Evolutionary conservation across 2,888 invertebrate genomes (phyloP).

Genomic region (Mamestra brassicae): DNA sequence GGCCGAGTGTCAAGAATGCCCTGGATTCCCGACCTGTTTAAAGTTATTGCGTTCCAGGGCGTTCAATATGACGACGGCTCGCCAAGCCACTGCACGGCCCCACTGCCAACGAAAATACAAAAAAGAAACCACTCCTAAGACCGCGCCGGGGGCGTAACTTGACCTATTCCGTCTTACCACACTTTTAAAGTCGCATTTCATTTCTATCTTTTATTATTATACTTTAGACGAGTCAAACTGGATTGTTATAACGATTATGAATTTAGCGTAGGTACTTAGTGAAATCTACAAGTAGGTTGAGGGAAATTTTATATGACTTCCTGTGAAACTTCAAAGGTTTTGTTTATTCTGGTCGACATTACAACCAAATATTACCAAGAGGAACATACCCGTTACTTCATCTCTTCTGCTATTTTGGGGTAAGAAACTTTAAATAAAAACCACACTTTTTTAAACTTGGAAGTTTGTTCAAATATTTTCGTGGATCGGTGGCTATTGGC

Average conservation of each 20-base stretch:
- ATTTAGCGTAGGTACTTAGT: slow-evolving; percentile 29
- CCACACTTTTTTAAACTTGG: background rate
- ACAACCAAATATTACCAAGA: background rate
- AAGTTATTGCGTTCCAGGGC: slow-evolving; percentile 71
- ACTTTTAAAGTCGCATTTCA: slow-evolving; percentile 52
- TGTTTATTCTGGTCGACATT: slow-evolving; percentile 12
- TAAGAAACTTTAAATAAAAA: background rate
- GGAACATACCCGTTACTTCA: background rate
- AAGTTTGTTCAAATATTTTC: background rate
- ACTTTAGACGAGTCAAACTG: slow-evolving; percentile 49
- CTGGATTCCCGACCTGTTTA: slow-evolving; percentile 69
- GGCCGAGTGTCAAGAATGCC: slow-evolving; percentile 59
- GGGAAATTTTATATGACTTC: slow-evolving; percentile 26
- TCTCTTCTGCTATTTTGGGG: background rate
- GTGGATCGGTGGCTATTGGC: background rate
- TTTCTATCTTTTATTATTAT: slow-evolving; percentile 53
- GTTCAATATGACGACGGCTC: slow-evolving; percentile 61
- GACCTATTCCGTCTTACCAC: slow-evolving; percentile 62
- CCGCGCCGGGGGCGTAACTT: slow-evolving; percentile 50
- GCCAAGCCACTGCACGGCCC: slow-evolving; percentile 47
- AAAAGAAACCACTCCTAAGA: slow-evolving; percentile 47
- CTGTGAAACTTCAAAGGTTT: slow-evolving; percentile 13
- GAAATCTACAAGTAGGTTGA: slow-evolving; percentile 21
- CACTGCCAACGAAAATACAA: slow-evolving; percentile 52
- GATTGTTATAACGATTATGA: slow-evolving; percentile 36